Conservation (phyloP, 2,113 vertebrate species). For the Sylvicapra grimmia region DNA sequence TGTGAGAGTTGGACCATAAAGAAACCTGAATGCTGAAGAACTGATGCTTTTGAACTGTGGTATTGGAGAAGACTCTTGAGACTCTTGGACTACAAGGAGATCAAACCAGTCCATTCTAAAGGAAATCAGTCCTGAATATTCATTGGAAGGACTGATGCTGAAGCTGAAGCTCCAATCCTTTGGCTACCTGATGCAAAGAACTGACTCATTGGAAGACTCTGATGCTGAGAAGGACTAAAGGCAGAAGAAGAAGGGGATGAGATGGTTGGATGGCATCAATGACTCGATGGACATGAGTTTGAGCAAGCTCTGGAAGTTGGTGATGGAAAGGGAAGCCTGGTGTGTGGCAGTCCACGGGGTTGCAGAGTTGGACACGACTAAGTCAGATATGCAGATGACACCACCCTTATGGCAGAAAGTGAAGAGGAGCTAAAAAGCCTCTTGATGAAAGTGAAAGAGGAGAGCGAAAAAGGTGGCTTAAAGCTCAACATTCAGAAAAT, state of each 20-base stretch:
- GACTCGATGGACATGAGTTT: background rate
- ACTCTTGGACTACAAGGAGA: background rate
- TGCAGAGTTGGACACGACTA: background rate
- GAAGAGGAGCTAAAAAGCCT: background rate
- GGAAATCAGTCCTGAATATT: background rate
- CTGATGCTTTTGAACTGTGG: background rate
- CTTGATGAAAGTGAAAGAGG: background rate
- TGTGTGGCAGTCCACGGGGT: background rate
- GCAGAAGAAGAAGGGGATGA: background rate
- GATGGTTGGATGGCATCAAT: background rate
- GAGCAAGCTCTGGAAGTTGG: background rate
- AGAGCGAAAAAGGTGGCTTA: background rate
- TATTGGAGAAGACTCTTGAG: background rate
- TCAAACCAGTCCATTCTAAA: background rate
- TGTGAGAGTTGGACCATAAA: background rate
- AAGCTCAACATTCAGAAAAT: background rate
- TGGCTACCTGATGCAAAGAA: background rate
- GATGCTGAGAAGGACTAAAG: background rate
- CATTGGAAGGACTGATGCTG: background rate
- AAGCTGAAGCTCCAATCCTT: background rate
- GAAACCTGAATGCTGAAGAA: background rate
- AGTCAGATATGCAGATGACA: background rate
- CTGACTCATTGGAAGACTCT: background rate
- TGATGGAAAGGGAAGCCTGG: background rate
- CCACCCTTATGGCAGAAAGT: background rate